phyloP scores from a whole-genome alignment of 2,797 vertebrate species.

The Loris lydekkerianus region DNA sequence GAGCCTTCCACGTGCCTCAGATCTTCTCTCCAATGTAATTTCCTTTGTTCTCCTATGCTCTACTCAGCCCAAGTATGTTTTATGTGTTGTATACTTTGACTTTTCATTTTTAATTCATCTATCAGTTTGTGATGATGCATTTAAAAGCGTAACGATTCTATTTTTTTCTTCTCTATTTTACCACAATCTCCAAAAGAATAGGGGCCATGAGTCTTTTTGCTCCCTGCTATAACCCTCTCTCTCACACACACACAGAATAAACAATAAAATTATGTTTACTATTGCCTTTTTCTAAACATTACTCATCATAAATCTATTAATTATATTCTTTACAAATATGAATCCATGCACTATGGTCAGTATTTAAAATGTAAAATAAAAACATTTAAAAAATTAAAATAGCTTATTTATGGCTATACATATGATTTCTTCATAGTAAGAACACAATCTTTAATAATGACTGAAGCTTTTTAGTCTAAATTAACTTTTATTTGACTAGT shows the following conservation, averaged over 20 bases:
- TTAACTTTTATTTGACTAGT: neutral
- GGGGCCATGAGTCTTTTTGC: neutral
- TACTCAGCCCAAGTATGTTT: neutral
- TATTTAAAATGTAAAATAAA: slow-evolving; percentile 51
- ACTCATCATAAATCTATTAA: slow-evolving; percentile 21
- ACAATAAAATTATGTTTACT: slow-evolving; percentile 28
- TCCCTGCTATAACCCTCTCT: neutral
- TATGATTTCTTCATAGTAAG: slow-evolving; percentile 33
- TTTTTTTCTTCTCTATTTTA: neutral
- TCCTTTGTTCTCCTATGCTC: neutral
- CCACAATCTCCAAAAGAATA: slow-evolving; percentile 5
- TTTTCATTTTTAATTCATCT: slow-evolving; percentile 19
- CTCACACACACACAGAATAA: neutral
- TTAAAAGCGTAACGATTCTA: neutral
- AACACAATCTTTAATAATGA: neutral
- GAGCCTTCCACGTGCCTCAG: slow-evolving; percentile 8
- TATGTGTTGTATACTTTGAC: neutral
- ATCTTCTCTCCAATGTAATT: neutral
- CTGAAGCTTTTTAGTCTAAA: slow-evolving; percentile 40
- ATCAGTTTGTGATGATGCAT: slow-evolving; percentile 18
- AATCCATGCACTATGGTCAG: neutral
- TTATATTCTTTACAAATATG: slow-evolving; percentile 44
- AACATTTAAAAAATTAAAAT: slow-evolving; percentile 3
- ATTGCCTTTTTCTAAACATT: slow-evolving; percentile 5
- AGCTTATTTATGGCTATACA: slow-evolving; percentile 17